Conservation (phyloP, 2,797 vertebrate species). For the Pteropus rufus region DNA sequence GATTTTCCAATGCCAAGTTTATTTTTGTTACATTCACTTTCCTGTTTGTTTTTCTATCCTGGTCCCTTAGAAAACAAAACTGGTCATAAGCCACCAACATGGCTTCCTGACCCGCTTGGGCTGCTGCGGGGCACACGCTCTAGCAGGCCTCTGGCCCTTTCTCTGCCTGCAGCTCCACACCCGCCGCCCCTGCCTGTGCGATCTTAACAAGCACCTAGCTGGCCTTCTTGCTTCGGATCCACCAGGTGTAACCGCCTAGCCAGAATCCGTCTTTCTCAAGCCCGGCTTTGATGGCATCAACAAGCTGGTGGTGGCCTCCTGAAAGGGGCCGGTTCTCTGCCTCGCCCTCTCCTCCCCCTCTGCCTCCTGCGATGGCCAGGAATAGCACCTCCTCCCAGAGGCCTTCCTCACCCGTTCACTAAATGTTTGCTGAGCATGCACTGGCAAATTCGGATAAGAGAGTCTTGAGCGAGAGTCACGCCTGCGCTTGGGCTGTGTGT, state of each 20-base stretch:
- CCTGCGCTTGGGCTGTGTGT: too few species aligned
- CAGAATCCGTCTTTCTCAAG: not conserved
- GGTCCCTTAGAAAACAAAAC: not conserved
- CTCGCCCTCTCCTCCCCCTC: not conserved
- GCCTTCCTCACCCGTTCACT: not conserved
- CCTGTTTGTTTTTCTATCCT: not conserved
- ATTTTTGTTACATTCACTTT: not conserved
- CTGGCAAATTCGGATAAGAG: not conserved
- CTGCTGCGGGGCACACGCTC: not conserved
- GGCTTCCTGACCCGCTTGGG: not conserved
- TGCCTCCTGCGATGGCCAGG: not conserved
- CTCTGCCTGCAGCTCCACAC: not conserved
- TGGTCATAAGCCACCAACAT: not conserved
- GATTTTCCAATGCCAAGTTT: not conserved
- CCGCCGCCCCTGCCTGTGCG: rapidly evolving
- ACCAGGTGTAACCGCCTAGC: not conserved
- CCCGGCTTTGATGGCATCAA: not conserved
- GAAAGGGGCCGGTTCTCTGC: not conserved
- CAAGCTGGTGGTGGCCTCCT: not conserved
- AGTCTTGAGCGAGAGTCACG: not conserved
- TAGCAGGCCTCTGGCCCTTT: rapidly evolving
- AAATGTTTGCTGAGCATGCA: not conserved
- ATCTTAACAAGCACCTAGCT: not conserved
- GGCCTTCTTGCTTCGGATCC: not conserved
- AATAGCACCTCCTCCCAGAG: not conserved